Evolutionary conservation across 2,888 invertebrate genomes (phyloP).

Genomic region (Apomyelois bistriatella): DNA sequence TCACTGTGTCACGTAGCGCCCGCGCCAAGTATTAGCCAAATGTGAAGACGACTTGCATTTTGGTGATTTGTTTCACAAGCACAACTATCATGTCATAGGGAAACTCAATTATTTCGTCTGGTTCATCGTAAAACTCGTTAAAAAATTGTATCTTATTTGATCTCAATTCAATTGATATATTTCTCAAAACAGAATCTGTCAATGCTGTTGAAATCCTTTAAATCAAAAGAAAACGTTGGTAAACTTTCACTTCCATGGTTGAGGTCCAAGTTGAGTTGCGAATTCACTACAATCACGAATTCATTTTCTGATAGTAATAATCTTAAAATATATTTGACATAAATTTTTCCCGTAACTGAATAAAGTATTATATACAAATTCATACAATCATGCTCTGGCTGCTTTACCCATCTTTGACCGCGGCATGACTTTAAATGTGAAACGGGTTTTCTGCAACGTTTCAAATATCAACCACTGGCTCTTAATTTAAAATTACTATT

Average conservation of each 20-base stretch:
- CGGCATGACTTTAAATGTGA: slow-evolving; percentile 11
- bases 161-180: too few relatives aligned
- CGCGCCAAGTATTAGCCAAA: slow-evolving; percentile 64
- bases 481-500: slow-evolving; percentile 28
- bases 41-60: slow-evolving; percentile 71
- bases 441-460: slow-evolving; percentile 39
- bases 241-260: slow-evolving; percentile 64
- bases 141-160: too few relatives aligned
- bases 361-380: slow-evolving; percentile 11
- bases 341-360: too few relatives aligned
- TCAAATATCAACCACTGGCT: slow-evolving; percentile 47
- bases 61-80: slow-evolving; percentile 56
- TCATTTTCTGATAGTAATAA: slow-evolving; percentile 27
- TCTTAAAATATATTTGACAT: slow-evolving; percentile 7
- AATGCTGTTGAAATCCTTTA: slow-evolving; percentile 18
- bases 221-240: slow-evolving; percentile 52
- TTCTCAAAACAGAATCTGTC: slow-evolving; percentile 16
- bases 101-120: too few relatives aligned
- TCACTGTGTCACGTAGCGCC: slow-evolving; percentile 73
- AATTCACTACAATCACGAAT: slow-evolving; percentile 50
- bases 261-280: slow-evolving; percentile 47
- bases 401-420: slow-evolving; percentile 1
- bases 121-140: too few relatives aligned
- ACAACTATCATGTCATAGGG: slow-evolving; percentile 19
- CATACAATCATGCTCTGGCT: not conserved